These are phyloP conservation scores for Incurvaria masculella DNA, from an alignment of 2,888 invertebrate genomes.

Conservation along the genomic window DNA sequence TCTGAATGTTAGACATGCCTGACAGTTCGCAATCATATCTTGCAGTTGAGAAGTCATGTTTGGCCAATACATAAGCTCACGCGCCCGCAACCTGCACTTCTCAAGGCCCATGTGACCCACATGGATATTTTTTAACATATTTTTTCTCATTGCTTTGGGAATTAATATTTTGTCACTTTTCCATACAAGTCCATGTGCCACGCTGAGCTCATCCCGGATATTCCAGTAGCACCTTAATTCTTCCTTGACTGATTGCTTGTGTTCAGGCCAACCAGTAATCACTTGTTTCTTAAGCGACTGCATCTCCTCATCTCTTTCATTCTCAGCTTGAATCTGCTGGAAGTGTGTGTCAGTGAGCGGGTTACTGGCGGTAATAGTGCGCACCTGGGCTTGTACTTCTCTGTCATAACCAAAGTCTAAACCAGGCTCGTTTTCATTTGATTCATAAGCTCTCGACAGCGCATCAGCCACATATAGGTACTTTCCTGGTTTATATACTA, in stretches of 20 bases:
- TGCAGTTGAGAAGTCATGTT: not conserved
- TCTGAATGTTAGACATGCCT: not conserved
- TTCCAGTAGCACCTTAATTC: not conserved
- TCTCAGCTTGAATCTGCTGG: not conserved
- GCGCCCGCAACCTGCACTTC: constrained; percentile 7
- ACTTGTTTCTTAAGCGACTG: not conserved
- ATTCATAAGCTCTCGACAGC: too few relatives aligned
- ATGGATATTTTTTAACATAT: constrained; percentile 6
- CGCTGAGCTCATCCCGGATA: not conserved
- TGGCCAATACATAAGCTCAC: constrained; percentile 4
- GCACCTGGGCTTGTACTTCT: not conserved
- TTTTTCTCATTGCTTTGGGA: not conserved
- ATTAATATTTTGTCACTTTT: not conserved
- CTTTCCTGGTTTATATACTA: too few relatives aligned
- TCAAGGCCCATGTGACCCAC: constrained; percentile 9
- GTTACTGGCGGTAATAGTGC: not conserved
- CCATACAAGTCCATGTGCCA: not conserved
- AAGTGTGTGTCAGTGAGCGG: not conserved
- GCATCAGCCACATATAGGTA: too few relatives aligned
- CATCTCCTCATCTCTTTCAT: not conserved
- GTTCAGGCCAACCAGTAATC: not conserved
- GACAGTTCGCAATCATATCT: not conserved
- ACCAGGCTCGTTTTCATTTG: too few relatives aligned
- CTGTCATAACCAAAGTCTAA: not conserved
- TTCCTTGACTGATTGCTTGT: not conserved